A percentile compares a stretch with the other conserved stretches of the same genome.
phyloP scores from a whole-genome alignment of 1,140 invertebrate genomes.

The Sinella curviseta region DNA sequence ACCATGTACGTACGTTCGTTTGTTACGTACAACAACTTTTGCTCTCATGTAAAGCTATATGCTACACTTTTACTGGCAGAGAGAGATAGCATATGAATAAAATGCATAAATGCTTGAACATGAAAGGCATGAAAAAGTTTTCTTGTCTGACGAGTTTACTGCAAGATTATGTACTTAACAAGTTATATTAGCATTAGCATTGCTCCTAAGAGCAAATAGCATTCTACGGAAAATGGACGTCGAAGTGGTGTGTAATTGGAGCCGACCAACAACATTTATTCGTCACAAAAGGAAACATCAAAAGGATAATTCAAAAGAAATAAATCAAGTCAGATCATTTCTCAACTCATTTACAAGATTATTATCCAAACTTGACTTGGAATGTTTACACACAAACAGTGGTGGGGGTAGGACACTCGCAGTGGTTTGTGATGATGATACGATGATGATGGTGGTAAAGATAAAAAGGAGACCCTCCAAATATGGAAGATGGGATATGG shows the following conservation, averaged over 20 bases:
- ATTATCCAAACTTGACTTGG: background rate
- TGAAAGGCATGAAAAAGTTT: background rate
- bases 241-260: background rate
- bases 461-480: background rate
- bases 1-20: background rate
- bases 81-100: background rate
- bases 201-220: background rate
- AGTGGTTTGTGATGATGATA: background rate
- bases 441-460: background rate
- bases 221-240: background rate
- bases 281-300: slow-evolving; percentile 1
- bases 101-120: background rate
- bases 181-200: slow-evolving; percentile 2
- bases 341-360: background rate
- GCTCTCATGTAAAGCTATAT: background rate
- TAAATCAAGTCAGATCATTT: slow-evolving; percentile 9
- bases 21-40: background rate
- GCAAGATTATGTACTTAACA: background rate
- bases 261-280: background rate
- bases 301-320: slow-evolving; percentile 2
- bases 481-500: background rate
- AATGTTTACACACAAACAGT: no score
- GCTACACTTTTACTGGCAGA: background rate
- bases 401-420: no score
- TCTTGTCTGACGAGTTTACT: background rate